Conservation (phyloP, 2,888 invertebrate species). For the Diaphora mendica region DNA sequence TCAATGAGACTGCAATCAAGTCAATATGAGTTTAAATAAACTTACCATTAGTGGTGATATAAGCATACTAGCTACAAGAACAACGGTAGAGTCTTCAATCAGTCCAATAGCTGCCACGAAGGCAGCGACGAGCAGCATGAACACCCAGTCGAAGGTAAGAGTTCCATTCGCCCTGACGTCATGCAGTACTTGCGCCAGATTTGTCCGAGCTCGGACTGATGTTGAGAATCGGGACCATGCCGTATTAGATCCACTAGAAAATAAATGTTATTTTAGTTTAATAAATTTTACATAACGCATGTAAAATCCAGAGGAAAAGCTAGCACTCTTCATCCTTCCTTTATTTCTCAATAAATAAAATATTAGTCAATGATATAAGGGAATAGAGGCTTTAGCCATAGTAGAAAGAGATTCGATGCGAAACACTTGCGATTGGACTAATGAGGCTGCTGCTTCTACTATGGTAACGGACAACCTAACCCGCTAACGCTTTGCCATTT, state of each 20-base stretch:
- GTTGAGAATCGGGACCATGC: slow-evolving; percentile 89
- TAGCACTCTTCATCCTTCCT: too few relatives aligned
- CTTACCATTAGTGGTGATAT: slow-evolving; percentile 92
- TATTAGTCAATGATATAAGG: too few relatives aligned
- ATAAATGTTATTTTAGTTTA: not conserved
- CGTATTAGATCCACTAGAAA: slow-evolving; percentile 51
- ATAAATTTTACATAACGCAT: too few relatives aligned
- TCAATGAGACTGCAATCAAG: not conserved
- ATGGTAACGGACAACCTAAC: too few relatives aligned
- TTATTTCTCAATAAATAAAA: too few relatives aligned
- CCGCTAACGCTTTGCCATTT: too few relatives aligned
- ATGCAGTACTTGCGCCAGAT: slow-evolving; percentile 90
- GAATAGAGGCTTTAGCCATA: too few relatives aligned
- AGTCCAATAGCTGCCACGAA: slow-evolving; percentile 91
- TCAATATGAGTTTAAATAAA: not conserved
- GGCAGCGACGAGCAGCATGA: slow-evolving; percentile 90
- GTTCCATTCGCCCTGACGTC: slow-evolving; percentile 89
- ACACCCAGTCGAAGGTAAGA: slow-evolving; percentile 92
- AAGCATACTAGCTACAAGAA: slow-evolving; percentile 92
- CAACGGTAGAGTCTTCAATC: slow-evolving; percentile 90
- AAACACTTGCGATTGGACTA: too few relatives aligned
- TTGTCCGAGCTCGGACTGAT: slow-evolving; percentile 88
- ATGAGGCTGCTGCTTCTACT: too few relatives aligned
- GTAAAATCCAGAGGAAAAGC: too few relatives aligned
- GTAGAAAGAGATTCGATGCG: too few relatives aligned